These are phyloP conservation scores for Sitophilus oryzae DNA, from an alignment of 1,140 invertebrate species.

Conservation along the genomic window DNA sequence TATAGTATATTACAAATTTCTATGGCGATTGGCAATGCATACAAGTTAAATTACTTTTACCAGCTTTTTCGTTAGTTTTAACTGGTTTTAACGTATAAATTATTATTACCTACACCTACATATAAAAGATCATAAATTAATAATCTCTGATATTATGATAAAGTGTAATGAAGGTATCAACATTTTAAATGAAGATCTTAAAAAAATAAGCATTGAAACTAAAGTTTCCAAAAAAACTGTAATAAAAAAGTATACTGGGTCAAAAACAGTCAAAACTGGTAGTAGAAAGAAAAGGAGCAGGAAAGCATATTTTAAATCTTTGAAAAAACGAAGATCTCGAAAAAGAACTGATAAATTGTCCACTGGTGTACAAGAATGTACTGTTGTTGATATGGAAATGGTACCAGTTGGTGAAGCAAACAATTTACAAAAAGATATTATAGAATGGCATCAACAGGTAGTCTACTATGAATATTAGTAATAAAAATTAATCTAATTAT, in stretches of 20 bases:
- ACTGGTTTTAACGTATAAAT: no score
- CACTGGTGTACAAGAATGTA: constrained; percentile 21
- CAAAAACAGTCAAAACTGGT: constrained; percentile 16
- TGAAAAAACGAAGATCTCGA: constrained; percentile 20
- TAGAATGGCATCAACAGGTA: constrained; percentile 47
- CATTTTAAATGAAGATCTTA: constrained; percentile 1
- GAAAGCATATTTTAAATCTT: constrained; percentile 26
- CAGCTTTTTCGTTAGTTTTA: no score
- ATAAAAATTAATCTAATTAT: neutral
- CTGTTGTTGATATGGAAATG: constrained; percentile 32
- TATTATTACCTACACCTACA: no score
- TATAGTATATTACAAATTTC: no score
- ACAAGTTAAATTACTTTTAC: no score
- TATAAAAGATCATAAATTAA: no score
- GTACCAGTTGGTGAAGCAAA: constrained; percentile 4
- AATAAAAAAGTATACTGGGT: constrained; percentile 6
- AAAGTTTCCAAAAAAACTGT: constrained; percentile 6
- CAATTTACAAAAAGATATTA: constrained; percentile 27
- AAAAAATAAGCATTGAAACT: neutral
- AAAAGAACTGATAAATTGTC: constrained; percentile 29
- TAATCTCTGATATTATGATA: no score
- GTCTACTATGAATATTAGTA: neutral
- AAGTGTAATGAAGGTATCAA: neutral
- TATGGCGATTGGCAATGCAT: no score
- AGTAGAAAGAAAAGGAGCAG: constrained; percentile 32